Evolutionary conservation across 2,113 vertebrate genomes (phyloP).

Genomic region (Ictalurus furcatus): DNA sequence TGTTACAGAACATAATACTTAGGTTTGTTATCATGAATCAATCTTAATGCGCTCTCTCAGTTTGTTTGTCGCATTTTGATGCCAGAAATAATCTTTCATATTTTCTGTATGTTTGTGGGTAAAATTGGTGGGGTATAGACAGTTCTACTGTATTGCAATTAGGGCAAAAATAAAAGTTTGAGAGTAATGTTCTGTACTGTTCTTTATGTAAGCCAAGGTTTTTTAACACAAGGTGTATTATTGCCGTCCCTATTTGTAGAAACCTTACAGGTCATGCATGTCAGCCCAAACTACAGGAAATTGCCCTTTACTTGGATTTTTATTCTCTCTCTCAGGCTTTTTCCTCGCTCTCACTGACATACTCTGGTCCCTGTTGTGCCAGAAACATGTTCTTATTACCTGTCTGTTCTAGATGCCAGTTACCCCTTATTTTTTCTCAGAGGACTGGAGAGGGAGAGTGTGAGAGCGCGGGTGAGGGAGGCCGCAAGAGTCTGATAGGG

Average conservation of each 20-base stretch:
- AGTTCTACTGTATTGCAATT: background rate
- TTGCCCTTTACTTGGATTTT: conserved; percentile 18
- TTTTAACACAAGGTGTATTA: background rate
- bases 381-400: background rate
- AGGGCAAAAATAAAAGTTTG: background rate
- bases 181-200: background rate
- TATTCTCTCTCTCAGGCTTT: background rate
- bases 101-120: background rate
- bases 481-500: too few species aligned
- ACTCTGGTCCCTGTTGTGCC: conserved; percentile 37
- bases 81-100: background rate
- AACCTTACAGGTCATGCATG: background rate
- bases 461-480: too few species aligned
- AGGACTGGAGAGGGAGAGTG: too few species aligned
- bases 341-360: background rate
- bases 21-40: too few species aligned
- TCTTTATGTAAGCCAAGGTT: background rate
- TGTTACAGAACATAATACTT: too few species aligned
- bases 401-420: background rate
- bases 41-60: too few species aligned
- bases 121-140: background rate
- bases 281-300: conserved; percentile 25
- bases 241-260: background rate
- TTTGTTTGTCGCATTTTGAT: background rate
- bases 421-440: background rate